Conservation (phyloP, 2,113 vertebrate genomes). For the Odobenus rosmarus region DNA sequence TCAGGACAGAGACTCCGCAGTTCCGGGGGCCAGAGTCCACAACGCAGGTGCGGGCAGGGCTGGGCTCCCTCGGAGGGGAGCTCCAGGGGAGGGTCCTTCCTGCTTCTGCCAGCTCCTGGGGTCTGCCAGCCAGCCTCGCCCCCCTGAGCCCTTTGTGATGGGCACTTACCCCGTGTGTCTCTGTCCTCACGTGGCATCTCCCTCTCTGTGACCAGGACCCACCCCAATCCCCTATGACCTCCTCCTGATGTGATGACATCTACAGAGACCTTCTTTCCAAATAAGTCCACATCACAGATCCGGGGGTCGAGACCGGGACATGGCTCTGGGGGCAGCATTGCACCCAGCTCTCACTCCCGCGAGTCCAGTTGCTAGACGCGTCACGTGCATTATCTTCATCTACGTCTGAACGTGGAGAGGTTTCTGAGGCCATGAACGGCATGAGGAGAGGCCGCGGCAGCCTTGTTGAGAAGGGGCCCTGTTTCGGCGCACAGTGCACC, state of each 20-base stretch:
- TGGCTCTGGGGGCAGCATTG: not conserved
- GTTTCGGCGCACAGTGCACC: accelerated
- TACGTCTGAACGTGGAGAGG: no score
- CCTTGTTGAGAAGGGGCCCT: accelerated
- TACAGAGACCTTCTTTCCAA: not conserved
- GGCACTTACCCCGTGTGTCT: not conserved
- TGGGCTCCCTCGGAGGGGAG: no score
- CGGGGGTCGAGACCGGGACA: not conserved
- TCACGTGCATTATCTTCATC: accelerated
- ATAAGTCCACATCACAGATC: no score
- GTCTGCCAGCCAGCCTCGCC: not conserved
- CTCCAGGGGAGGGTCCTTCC: not conserved
- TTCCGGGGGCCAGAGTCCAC: no score
- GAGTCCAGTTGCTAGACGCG: no score
- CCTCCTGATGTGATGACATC: not conserved
- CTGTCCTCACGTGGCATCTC: not conserved
- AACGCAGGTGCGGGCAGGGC: no score
- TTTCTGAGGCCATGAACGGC: not conserved
- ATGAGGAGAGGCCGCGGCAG: not conserved
- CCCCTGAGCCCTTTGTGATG: no score
- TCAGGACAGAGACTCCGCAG: no score
- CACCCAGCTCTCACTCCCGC: no score
- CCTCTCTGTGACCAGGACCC: not conserved
- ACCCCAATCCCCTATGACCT: accelerated
- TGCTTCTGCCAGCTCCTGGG: not conserved